These are phyloP conservation scores for Turnix velox DNA, from an alignment of 2,113 vertebrate species.

Conservation along the genomic window DNA sequence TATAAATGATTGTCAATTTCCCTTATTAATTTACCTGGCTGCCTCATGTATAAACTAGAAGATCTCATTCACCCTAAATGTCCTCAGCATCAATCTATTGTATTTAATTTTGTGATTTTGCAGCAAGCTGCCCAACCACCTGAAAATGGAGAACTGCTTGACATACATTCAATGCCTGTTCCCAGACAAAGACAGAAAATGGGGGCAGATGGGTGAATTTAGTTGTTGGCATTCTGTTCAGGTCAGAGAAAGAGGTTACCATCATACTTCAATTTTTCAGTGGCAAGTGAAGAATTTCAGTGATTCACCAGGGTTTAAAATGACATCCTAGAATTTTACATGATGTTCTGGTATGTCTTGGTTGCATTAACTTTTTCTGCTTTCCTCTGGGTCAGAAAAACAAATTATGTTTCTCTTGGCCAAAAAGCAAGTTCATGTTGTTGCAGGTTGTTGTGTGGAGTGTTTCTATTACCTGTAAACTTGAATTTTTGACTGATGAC, in stretches of 20 bases:
- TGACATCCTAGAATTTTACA: not conserved
- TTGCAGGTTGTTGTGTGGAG: not conserved
- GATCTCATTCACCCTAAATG: constrained; percentile 66
- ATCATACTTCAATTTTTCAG: constrained; percentile 22
- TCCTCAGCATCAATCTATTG: constrained; percentile 47
- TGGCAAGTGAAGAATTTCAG: constrained; percentile 12
- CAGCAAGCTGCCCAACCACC: not conserved
- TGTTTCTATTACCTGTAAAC: constrained; percentile 2
- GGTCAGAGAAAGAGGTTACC: constrained; percentile 60
- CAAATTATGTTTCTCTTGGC: not conserved
- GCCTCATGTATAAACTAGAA: constrained; percentile 73
- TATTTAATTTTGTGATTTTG: constrained; percentile 63
- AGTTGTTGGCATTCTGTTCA: constrained; percentile 26
- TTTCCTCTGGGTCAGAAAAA: constrained; percentile 4
- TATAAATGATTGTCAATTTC: constrained; percentile 84
- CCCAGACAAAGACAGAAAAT: constrained; percentile 15
- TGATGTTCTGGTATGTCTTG: not conserved
- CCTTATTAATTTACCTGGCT: constrained; percentile 83
- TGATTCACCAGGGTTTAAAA: constrained; percentile 15
- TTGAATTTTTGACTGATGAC: not conserved
- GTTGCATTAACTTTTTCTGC: constrained; percentile 17
- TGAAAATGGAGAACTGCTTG: constrained; percentile 14
- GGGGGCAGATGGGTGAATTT: constrained; percentile 30
- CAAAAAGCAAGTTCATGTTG: not conserved
- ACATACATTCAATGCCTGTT: not conserved